Percentiles rank a stretch among this genome's conserved stretches.
These are phyloP conservation scores for Eudemis profundana DNA, from an alignment of 2,888 invertebrate genomes.

Conservation along the genomic window DNA sequence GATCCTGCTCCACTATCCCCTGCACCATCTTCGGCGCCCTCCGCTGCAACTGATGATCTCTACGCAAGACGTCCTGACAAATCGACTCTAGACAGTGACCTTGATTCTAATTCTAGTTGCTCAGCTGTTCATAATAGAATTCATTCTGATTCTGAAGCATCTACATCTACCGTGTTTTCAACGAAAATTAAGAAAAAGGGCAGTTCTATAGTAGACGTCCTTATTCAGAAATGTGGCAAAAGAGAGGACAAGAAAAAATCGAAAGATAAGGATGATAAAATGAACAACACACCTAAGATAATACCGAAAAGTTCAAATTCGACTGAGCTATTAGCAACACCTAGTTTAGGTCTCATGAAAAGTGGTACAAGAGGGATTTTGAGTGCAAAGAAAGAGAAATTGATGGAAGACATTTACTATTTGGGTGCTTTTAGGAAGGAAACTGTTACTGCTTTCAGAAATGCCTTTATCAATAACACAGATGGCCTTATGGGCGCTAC, in stretches of 20 bases:
- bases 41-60: conserved; percentile 86
- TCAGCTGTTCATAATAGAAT: conserved; percentile 81
- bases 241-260: conserved; percentile 84
- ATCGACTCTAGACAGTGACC: conserved; percentile 86
- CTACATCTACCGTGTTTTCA: conserved; percentile 88
- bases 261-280: conserved; percentile 84
- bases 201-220: conserved; percentile 87
- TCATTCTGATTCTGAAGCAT: conserved; percentile 88
- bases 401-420: conserved; percentile 86
- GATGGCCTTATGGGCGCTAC: conserved; percentile 84
- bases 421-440: conserved; percentile 88
- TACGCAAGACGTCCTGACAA: conserved; percentile 77
- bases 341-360: conserved; percentile 83
- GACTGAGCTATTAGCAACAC: conserved; percentile 87
- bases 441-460: conserved; percentile 88
- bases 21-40: conserved; percentile 86
- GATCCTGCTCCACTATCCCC: conserved; percentile 91
- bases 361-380: conserved; percentile 73
- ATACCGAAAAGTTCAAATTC: conserved; percentile 82
- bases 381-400: conserved; percentile 76
- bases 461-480: conserved; percentile 87
- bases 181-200: conserved; percentile 78
- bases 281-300: conserved; percentile 82
- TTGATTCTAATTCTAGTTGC: conserved; percentile 88
- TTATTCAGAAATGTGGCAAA: conserved; percentile 88